Evolutionary conservation across 2,888 invertebrate genomes (phyloP), one percentile per base, ranked within the genome.

Genomic region (Lymantria monacha): DNA sequence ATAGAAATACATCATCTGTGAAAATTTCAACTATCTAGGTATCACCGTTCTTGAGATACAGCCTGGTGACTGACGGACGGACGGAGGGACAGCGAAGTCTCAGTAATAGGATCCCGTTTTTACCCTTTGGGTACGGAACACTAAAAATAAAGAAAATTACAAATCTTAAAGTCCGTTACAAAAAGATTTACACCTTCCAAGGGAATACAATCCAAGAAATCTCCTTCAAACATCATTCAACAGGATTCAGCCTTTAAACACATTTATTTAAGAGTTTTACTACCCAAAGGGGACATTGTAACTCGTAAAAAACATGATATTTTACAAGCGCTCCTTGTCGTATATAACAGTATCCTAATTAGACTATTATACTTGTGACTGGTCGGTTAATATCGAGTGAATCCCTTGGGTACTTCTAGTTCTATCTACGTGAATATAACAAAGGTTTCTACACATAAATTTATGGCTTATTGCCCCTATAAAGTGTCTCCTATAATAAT

Each of bases 381-480:
- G 22, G 38, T 9, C 11, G 15, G 46, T 41, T 51, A 43, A 43
- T 53, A 57, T 57, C 50, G 55, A 49, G 22, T 44, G 40, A 13
- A n/a, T 49, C 53, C 55, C 53, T 13, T 11, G 47, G 46, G 52
- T 37, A 22, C 30, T 9, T 15, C 46, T 46, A 49, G 50, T 46
- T 40, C 40, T 49, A 49, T 48, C 48, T 49, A 51, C 37, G 45
- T 44, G 55, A 48, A 57, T 65, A 53, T 65, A 63, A 66, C 69
- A 66, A 68, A 59, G 63, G 49, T 53, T n/a, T 14, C 9, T 14
- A 56, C 51, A 53, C 51, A 33, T 33, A 41, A 65, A 69, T 69
- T 68, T 68, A 69, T 66, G 12, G 66, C 57, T 47, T 69, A 63
- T 66, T 54, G 63, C 53, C 15, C 14, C 52, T 48, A 56, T 65